These are phyloP conservation scores for Dynastes tityus DNA, from an alignment of 2,888 invertebrate genomes.

Conservation along the genomic window DNA sequence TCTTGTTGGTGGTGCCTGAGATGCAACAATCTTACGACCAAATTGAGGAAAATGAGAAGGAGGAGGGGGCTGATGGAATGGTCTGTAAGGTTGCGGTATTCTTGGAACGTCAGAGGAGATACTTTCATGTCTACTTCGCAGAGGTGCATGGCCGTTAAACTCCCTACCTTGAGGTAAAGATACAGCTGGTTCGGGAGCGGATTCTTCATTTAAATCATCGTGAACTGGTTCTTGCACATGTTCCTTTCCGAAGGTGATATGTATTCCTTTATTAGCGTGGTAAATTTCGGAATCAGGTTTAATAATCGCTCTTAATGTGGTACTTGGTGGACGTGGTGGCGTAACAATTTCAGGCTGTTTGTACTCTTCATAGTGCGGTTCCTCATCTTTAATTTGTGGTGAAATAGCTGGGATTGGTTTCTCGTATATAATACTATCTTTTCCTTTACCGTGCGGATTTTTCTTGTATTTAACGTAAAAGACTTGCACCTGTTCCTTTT, in stretches of 20 bases:
- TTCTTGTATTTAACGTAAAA: conserved; percentile 94
- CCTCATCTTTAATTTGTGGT: conserved; percentile 74
- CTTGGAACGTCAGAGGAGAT: conserved; percentile 51
- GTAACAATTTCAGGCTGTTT: conserved; percentile 58
- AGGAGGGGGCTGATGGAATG: conserved; percentile 70
- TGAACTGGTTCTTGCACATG: conserved; percentile 73
- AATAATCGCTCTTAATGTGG: conserved; percentile 88
- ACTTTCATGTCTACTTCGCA: conserved; percentile 31
- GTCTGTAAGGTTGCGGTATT: conserved; percentile 74
- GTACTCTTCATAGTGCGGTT: conserved; percentile 71
- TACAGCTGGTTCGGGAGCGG: conserved; percentile 78
- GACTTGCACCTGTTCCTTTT: conserved; percentile 88
- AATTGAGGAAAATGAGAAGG: conserved; percentile 52
- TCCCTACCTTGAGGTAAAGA: conserved; percentile 67
- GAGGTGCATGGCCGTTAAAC: conserved; percentile 10
- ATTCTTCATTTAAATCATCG: conserved; percentile 75
- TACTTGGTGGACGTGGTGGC: conserved; percentile 77
- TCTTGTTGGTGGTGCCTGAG: conserved; percentile 43
- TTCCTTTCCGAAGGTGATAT: conserved; percentile 83
- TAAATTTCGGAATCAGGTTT: conserved; percentile 90
- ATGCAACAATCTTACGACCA: conserved; percentile 50
- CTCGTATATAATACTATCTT: conserved; percentile 84
- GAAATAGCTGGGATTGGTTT: conserved; percentile 86
- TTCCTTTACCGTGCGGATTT: conserved; percentile 81
- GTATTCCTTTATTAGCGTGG: conserved; percentile 86